Percentiles rank a stretch among this genome's conserved stretches.
Evolutionary conservation across 2,888 invertebrate genomes (phyloP).

Genomic region (Tenthredo notha): DNA sequence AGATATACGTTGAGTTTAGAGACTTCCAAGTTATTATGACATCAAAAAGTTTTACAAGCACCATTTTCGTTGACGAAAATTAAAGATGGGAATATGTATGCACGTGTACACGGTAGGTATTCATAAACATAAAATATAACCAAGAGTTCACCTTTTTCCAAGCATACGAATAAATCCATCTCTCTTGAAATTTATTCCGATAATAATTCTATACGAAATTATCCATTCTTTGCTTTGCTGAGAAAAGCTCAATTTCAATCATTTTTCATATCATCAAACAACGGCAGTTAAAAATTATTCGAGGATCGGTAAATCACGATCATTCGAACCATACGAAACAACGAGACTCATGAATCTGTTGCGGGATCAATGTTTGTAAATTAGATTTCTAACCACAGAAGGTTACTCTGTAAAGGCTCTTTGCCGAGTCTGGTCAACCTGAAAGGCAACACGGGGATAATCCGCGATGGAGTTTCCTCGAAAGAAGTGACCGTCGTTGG

Average conservation of each 20-base stretch:
- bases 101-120: neutral
- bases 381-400: slow-evolving; percentile 16
- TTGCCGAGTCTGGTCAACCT: slow-evolving; percentile 8
- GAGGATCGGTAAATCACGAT: neutral
- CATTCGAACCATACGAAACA: neutral
- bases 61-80: slow-evolving; percentile 16
- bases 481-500: slow-evolving; percentile 39
- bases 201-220: neutral
- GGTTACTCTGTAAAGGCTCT: slow-evolving; percentile 16
- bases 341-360: neutral
- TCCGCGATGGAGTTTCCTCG: neutral
- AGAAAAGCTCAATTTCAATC: neutral
- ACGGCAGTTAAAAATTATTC: neutral
- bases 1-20: slow-evolving; percentile 73
- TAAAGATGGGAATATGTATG: neutral
- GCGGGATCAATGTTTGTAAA: slow-evolving; percentile 2
- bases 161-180: neutral
- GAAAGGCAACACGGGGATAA: slow-evolving; percentile 21
- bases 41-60: slow-evolving; percentile 66
- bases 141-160: neutral
- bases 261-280: neutral
- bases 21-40: slow-evolving; percentile 73
- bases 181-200: neutral
- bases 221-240: too few species aligned
- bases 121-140: neutral